Evolutionary conservation across 2,888 invertebrate species (phyloP), one percentile per base, ranked within the genome.

Genomic region (Xanthorhoe designata): DNA sequence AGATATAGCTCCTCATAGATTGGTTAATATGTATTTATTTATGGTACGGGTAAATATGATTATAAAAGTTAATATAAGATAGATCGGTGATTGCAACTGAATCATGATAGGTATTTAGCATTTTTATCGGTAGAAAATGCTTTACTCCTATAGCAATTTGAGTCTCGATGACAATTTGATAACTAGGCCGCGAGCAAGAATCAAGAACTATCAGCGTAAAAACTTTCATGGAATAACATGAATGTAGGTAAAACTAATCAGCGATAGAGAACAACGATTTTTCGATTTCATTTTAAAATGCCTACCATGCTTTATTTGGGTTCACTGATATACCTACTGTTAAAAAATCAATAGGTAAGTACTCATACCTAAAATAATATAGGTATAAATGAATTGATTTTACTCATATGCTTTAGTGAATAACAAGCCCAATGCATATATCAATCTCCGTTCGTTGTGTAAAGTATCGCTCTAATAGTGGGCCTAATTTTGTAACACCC

Each of bases 401-500:
- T 47, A 15, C 47, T 15, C 15, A 17, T 45, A 45, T 17, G 47
- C 17, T 47, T 47, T 47, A 6, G 5, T 47, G 15, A 45, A 47
- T 47, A 47, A 17, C 47, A 47, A 47, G n/a, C 53, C n/a, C 35
- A 18, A 35, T 32, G 35, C 52, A 35, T 13, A 52, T 19, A 29
- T 17, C 15, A 35, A 53, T 53, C 15, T 35, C 17, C 10, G 17
- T 61, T 58, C 52, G 47, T 49, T 50, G 29, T 32, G 47, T 24
- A 56, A 47, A 45, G 47, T 24, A 56, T 45, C 18, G 47, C 29
- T 29, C 10, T 53, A 35, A 35, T 53, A 32, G n/a, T 42, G 38
- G 17, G 24, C 18, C 49, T 49, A 49, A 49, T 57, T 57, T 49
- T 47, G 47, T 49, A 57, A 57, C 47, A 24, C 45, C n/a, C 45